A percentile compares a stretch with the other conserved stretches of the same genome.
These are phyloP conservation scores for Chouioia cunea DNA, from an alignment of 2,888 invertebrate species.

Conservation along the genomic window DNA sequence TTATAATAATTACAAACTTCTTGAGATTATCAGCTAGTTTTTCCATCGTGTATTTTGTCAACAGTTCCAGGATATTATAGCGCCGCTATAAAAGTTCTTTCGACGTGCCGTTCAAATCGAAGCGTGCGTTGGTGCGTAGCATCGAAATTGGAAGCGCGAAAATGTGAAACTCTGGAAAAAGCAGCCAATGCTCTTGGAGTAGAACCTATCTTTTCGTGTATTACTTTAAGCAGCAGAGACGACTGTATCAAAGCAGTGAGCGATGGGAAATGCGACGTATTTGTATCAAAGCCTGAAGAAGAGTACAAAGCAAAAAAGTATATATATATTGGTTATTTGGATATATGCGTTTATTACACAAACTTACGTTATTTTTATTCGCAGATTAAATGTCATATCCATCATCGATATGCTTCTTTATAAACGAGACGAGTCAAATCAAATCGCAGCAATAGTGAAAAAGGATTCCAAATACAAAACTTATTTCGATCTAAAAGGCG, in stretches of 20 bases:
- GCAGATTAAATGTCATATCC: slow-evolving; percentile 66
- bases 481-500: slow-evolving; percentile 77
- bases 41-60: background rate
- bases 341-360: background rate
- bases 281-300: slow-evolving; percentile 79
- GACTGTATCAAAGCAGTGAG: slow-evolving; percentile 79
- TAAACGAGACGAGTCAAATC: slow-evolving; percentile 73
- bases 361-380: background rate
- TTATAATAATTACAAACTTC: too few species aligned
- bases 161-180: slow-evolving; percentile 84
- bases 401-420: slow-evolving; percentile 75
- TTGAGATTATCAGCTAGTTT: background rate
- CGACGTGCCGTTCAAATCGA: slow-evolving; percentile 61
- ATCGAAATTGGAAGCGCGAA: slow-evolving; percentile 77
- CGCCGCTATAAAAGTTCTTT: slow-evolving; percentile 57
- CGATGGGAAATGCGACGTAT: slow-evolving; percentile 77
- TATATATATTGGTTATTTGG: background rate
- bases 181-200: slow-evolving; percentile 81
- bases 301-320: slow-evolving; percentile 78
- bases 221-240: slow-evolving; percentile 72
- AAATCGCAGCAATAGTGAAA: slow-evolving; percentile 78
- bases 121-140: slow-evolving; percentile 74
- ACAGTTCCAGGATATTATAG: slow-evolving; percentile 64
- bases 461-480: slow-evolving; percentile 72
- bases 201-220: slow-evolving; percentile 84